A percentile compares a stretch with the other conserved stretches of the same genome.
These are phyloP conservation scores for Harlomillsia oculata DNA, from an alignment of 1,140 invertebrate species.

Conservation along the genomic window DNA sequence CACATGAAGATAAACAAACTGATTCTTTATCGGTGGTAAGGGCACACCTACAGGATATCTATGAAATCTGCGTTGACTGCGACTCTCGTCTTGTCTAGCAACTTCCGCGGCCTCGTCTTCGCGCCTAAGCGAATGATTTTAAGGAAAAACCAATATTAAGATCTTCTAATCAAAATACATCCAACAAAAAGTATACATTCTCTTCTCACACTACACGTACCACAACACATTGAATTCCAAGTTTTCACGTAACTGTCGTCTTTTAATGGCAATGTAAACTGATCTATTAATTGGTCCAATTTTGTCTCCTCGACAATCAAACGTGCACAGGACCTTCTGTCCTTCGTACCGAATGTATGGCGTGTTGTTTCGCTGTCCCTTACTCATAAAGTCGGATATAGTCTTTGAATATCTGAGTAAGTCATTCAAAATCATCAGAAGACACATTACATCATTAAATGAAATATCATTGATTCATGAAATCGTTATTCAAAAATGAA, in stretches of 20 bases:
- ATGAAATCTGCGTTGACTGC: background rate
- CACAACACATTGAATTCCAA: constrained; percentile 26
- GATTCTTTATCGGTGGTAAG: background rate
- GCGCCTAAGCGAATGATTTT: background rate
- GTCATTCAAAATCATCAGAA: background rate
- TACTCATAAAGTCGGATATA: constrained; percentile 15
- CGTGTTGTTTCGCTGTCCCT: constrained; percentile 19
- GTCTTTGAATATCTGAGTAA: constrained; percentile 21
- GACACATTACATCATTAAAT: background rate
- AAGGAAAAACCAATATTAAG: background rate
- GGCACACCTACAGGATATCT: background rate
- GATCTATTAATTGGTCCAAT: constrained; percentile 28
- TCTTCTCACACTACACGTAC: too few relatives aligned
- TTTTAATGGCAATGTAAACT: constrained; percentile 29
- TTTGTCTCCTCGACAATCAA: constrained; percentile 23
- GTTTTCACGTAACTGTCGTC: constrained; percentile 15
- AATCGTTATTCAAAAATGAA: background rate
- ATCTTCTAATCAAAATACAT: constrained; percentile 1
- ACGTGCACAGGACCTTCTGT: constrained; percentile 26
- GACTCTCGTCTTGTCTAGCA: background rate
- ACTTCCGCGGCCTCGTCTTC: background rate
- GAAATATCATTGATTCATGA: background rate
- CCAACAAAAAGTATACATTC: background rate
- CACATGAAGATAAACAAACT: too few relatives aligned
- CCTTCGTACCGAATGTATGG: constrained; percentile 28